These are phyloP conservation scores for Crypturellus undulatus DNA, from an alignment of 2,113 vertebrate genomes.

Conservation along the genomic window DNA sequence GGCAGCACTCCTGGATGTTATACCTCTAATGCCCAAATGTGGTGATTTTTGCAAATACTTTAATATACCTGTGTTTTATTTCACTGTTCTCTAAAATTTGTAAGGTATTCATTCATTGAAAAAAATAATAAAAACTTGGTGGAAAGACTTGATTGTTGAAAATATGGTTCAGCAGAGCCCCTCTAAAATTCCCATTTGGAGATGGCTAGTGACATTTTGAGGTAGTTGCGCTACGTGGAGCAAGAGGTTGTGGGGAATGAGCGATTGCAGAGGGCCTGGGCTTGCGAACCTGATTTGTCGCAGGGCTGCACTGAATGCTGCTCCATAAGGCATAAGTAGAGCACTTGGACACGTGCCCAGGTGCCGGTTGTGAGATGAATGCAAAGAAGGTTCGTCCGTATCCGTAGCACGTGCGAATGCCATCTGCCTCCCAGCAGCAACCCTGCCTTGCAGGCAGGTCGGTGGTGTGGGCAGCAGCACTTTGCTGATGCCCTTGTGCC, in stretches of 20 bases:
- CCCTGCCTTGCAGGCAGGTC: neutral
- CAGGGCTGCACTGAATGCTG: neutral
- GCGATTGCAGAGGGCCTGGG: neutral
- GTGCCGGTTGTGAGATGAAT: neutral
- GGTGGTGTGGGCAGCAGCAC: neutral
- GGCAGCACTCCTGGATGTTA: neutral
- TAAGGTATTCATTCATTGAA: fast-evolving
- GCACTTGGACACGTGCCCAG: fast-evolving
- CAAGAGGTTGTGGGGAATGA: neutral
- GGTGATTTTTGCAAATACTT: neutral
- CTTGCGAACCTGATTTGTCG: neutral
- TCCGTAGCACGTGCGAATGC: neutral
- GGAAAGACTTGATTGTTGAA: neutral
- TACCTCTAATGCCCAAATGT: neutral
- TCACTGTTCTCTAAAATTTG: neutral
- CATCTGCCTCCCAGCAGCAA: neutral
- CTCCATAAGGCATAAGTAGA: fast-evolving
- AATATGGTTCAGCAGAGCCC: neutral
- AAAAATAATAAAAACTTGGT: neutral
- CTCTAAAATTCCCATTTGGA: neutral
- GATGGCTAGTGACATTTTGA: neutral
- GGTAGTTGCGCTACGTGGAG: neutral
- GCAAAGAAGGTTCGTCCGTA: fast-evolving
- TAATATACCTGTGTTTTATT: neutral
- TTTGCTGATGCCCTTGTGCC: neutral